A percentile compares a stretch with the other conserved stretches of the same genome.
Evolutionary conservation across 2,888 invertebrate genomes (phyloP).

Genomic region (Drosophila meridiana): DNA sequence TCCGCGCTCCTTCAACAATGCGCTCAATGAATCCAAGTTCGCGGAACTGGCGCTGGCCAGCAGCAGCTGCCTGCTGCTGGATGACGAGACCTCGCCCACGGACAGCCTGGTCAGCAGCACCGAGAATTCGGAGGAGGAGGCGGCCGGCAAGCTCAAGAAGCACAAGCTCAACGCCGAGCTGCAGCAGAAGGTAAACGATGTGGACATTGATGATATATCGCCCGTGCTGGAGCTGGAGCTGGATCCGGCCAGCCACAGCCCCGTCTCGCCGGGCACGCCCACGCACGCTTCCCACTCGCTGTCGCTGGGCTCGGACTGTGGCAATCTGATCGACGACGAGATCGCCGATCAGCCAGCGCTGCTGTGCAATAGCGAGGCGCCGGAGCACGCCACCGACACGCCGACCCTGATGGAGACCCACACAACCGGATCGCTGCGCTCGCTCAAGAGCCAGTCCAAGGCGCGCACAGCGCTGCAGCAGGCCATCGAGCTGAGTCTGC

Average conservation of each 20-base stretch:
- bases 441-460: slow-evolving; percentile 80
- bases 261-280: slow-evolving; percentile 90
- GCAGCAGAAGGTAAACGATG: slow-evolving; percentile 85
- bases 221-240: slow-evolving; percentile 84
- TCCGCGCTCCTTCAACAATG: slow-evolving; percentile 80
- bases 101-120: slow-evolving; percentile 89
- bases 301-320: slow-evolving; percentile 90
- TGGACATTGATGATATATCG: slow-evolving; percentile 85
- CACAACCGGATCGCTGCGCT: slow-evolving; percentile 83
- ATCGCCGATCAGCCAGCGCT: slow-evolving; percentile 95
- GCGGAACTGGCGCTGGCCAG: slow-evolving; percentile 89
- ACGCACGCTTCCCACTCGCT: slow-evolving; percentile 92
- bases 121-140: slow-evolving; percentile 83
- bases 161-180: slow-evolving; percentile 84
- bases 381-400: slow-evolving; percentile 84
- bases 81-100: slow-evolving; percentile 93
- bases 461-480: slow-evolving; percentile 82
- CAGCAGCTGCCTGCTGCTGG: slow-evolving; percentile 89
- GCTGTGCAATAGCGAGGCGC: slow-evolving; percentile 89
- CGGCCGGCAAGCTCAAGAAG: slow-evolving; percentile 82
- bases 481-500: slow-evolving; percentile 85
- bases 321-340: slow-evolving; percentile 93
- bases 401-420: slow-evolving; percentile 84
- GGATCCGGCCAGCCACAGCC: slow-evolving; percentile 79
- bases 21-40: slow-evolving; percentile 87